phyloP scores from a whole-genome alignment of 2,797 vertebrate genomes.

The Semaprochilodus insignis region DNA sequence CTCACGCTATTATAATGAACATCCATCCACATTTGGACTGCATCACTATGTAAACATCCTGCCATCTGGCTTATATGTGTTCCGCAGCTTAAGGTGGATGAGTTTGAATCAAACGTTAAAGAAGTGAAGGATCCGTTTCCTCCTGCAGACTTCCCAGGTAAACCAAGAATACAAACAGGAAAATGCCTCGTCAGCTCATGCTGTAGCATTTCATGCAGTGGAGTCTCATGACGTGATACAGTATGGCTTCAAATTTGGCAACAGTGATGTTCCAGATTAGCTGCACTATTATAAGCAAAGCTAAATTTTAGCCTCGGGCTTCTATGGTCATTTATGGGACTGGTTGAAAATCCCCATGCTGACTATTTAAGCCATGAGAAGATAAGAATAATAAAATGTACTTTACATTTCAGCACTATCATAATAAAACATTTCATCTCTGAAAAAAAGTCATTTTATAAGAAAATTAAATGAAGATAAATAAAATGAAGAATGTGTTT shows the following conservation, averaged over 20 bases:
- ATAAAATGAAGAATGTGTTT: no score
- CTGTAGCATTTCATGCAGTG: background rate
- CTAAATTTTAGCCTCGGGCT: conserved; percentile 67
- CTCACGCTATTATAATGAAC: background rate
- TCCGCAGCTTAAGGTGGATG: conserved; percentile 92
- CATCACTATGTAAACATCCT: background rate
- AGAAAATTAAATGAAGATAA: no score
- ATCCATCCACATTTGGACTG: background rate
- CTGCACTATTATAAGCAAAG: conserved; percentile 65
- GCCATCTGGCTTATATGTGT: background rate
- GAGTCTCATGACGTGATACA: conserved; percentile 1
- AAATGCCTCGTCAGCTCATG: background rate
- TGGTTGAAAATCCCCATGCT: conserved; percentile 53
- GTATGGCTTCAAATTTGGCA: conserved; percentile 31
- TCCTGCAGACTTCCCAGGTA: conserved; percentile 97
- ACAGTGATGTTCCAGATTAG: conserved; percentile 31
- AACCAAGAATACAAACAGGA: background rate
- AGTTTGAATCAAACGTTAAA: conserved; percentile 98
- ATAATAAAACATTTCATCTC: no score
- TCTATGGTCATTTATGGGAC: conserved; percentile 60
- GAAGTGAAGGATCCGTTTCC: conserved; percentile 99
- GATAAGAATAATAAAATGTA: background rate
- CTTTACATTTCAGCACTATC: no score
- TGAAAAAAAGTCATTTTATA: no score
- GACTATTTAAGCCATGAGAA: background rate